phyloP scores from a whole-genome alignment of 2,797 vertebrate genomes.

The Melanotaenia parkinsoni region DNA sequence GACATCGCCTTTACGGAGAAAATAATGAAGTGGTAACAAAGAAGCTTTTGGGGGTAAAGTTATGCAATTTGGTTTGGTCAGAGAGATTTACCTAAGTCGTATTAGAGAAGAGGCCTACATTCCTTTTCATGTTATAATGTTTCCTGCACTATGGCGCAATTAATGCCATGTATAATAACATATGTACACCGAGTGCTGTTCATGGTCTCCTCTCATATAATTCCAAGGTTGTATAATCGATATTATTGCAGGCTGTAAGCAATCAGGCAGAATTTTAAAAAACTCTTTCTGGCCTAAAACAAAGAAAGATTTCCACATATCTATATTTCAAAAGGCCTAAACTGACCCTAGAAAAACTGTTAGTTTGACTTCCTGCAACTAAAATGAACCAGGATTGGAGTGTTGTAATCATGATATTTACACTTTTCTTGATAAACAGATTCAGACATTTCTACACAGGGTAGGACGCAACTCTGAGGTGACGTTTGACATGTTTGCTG shows the following conservation, averaged over 20 bases:
- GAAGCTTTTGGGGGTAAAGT: constrained; percentile 74
- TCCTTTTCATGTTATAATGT: constrained; percentile 48
- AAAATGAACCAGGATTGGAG: not conserved
- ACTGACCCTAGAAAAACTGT: not conserved
- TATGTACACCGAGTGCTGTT: not conserved
- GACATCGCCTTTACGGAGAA: constrained; percentile 63
- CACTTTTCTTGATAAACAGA: not conserved
- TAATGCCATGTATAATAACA: constrained; percentile 31
- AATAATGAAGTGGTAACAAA: constrained; percentile 76
- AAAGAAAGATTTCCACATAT: not conserved
- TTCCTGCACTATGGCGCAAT: constrained; percentile 17
- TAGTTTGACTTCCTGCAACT: not conserved
- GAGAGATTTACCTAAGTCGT: constrained; percentile 80
- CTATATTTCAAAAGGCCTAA: not conserved
- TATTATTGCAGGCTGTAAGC: not conserved
- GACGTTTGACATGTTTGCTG: not conserved
- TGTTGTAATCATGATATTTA: constrained; percentile 1
- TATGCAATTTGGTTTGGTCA: constrained; percentile 76
- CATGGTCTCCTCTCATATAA: not conserved
- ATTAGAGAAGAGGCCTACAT: constrained; percentile 68
- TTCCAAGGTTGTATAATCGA: not conserved
- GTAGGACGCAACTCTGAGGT: not conserved
- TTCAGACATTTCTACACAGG: not conserved
- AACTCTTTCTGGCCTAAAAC: not conserved
- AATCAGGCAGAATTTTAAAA: not conserved